A percentile compares a stretch with the other conserved stretches of the same genome.
Evolutionary conservation across 2,888 invertebrate species (phyloP).

Genomic region (Helicoverpa assulta): DNA sequence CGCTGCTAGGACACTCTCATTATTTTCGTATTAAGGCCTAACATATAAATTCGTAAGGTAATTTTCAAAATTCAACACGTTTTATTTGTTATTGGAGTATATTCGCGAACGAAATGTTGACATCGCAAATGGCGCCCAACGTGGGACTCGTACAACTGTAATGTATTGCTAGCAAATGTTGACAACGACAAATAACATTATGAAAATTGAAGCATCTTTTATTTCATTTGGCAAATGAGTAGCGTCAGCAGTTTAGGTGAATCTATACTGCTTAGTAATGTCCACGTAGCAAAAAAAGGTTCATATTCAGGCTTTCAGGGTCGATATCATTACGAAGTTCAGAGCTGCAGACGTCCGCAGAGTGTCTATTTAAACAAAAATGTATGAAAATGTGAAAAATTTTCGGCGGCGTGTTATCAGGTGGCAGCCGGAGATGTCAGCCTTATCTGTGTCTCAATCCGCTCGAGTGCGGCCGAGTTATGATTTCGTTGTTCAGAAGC

Average conservation of each 20-base stretch:
- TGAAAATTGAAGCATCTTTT: background rate
- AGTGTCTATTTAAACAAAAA: constrained; percentile 32
- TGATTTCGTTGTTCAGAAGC: constrained; percentile 68
- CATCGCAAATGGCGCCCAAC: constrained; percentile 29
- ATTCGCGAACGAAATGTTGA: constrained; percentile 6
- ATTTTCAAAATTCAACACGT: constrained; percentile 31
- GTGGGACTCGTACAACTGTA: constrained; percentile 6
- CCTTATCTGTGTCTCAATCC: constrained; percentile 67
- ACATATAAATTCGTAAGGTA: constrained; percentile 34
- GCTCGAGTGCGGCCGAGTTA: constrained; percentile 68
- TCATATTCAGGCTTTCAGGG: constrained; percentile 26
- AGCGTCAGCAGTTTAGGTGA: background rate
- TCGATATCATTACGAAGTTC: constrained; percentile 38
- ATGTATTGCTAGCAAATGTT: background rate
- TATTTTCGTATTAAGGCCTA: constrained; percentile 58
- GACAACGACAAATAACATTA: background rate
- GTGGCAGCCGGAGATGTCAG: constrained; percentile 57
- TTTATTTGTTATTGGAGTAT: constrained; percentile 26
- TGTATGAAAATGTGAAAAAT: constrained; percentile 39
- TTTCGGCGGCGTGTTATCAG: constrained; percentile 52
- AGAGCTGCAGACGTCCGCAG: constrained; percentile 19
- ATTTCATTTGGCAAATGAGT: background rate
- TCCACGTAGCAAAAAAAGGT: constrained; percentile 4
- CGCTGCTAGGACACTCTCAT: constrained; percentile 51
- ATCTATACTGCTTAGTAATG: background rate